Base-by-base conservation (phyloP, 2,113 vertebrate species). In the Cottus gobio region DNA sequence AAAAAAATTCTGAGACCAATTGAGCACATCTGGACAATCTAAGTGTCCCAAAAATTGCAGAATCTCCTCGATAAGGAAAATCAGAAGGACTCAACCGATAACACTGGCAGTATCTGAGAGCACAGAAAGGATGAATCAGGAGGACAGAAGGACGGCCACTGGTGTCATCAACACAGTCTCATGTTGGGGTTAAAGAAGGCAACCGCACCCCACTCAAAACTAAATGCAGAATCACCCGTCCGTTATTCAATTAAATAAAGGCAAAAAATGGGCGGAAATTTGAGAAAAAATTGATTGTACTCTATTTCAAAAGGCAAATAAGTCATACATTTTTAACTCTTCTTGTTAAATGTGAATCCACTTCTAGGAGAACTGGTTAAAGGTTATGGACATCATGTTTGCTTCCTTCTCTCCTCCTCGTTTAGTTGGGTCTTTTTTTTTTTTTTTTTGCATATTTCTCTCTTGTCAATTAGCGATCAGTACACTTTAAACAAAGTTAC, bases 391-490 rank as follows among this genome's bases (percentile, higher is more conserved):
- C 74, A 34, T 34, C 13, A 50, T 22, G 1, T 22, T 50, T 3
- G 48, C 52, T 30, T 57, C 31, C 1, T 18, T 64, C 39, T 57
- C 18, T 36, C 34, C 31, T 61, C 72, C 44, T 11, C 5, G 28
- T 82, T 78, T 46, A 26, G 24, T 24, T 39, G 54, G 16, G 61
- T 74, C 61, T 58, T 82, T 72, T 48, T 48, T 48, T 11, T 87
- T 89, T 90, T 7, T 36, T 36, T 36, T 42, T 86, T 94, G 93
- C 93, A 94, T 94, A 94, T 93, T 91, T 91, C 77, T 93, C n/a
- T 82, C 30, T 30, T 66, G 39, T 77, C 88, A 68, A 56, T 67
- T 50, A 18, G 36, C n/a, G 4, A 81, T 74, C 50, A 83, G 42
- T 28, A 57, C 62, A 68, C 46, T 85, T 88, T 50, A 56, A 82